Conservation (phyloP, 2,113 vertebrate genomes). For the Nycticorax nycticorax region DNA sequence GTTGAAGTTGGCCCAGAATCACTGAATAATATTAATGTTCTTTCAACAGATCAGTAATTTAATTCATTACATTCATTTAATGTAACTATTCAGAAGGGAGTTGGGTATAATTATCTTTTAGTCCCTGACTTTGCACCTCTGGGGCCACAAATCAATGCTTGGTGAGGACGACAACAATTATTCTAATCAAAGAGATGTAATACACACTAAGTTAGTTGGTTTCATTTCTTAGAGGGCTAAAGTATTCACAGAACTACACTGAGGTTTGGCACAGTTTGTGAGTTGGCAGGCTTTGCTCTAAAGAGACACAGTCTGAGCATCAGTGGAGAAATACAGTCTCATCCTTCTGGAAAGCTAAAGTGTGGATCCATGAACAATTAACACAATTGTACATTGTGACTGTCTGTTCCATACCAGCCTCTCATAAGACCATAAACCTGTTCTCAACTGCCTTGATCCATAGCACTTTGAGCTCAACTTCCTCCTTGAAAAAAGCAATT, state of each 20-base stretch:
- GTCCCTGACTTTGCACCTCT: neutral
- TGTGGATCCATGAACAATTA: neutral
- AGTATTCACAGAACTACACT: neutral
- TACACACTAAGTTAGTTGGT: neutral
- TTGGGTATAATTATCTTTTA: conserved; percentile 19
- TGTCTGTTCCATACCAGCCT: neutral
- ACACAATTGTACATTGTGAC: neutral
- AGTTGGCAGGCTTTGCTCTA: neutral
- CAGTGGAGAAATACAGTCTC: neutral
- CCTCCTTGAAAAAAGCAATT: neutral
- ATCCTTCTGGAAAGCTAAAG: neutral
- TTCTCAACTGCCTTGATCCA: neutral
- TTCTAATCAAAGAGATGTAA: neutral
- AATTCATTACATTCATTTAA: conserved; percentile 20
- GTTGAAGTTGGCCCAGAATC: neutral
- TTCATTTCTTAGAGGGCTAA: neutral
- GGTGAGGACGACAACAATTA: neutral
- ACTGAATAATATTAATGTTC: neutral
- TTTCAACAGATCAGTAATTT: conserved; percentile 35
- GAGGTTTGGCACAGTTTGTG: neutral
- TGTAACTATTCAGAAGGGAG: conserved; percentile 18
- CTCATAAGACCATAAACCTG: neutral
- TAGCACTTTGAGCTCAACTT: neutral
- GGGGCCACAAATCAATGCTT: neutral
- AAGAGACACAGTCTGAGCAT: neutral